A percentile compares a stretch with the other conserved stretches of the same genome.
phyloP scores from a whole-genome alignment of 1,140 invertebrate species.

The Cecropterus lyciades region DNA sequence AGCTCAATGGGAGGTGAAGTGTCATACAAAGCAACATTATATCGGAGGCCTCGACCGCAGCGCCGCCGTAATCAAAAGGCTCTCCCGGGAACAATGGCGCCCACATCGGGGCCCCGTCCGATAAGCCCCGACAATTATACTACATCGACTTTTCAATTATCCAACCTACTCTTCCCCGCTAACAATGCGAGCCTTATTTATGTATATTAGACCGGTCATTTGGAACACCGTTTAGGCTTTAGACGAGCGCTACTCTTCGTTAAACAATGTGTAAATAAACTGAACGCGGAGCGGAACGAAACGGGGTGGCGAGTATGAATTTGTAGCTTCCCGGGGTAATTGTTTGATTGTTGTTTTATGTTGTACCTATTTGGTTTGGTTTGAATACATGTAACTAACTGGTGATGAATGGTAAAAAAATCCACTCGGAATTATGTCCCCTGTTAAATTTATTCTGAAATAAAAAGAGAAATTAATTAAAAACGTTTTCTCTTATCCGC shows the following conservation, averaged over 20 bases:
- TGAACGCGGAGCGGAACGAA: conserved; percentile 15
- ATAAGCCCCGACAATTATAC: conserved; percentile 83
- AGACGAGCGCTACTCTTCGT: conserved; percentile 40
- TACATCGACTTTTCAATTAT: conserved; percentile 84
- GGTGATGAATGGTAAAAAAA: neutral
- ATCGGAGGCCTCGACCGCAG: conserved; percentile 66
- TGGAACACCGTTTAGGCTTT: conserved; percentile 67
- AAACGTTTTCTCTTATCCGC: no score
- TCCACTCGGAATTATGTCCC: no score
- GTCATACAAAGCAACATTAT: conserved; percentile 79
- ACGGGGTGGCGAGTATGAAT: conserved; percentile 30
- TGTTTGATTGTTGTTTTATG: conserved; percentile 31
- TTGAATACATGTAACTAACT: no score
- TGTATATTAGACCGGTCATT: conserved; percentile 81
- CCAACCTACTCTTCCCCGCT: conserved; percentile 69
- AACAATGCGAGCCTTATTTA: conserved; percentile 80
- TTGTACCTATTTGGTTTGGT: conserved; percentile 1
- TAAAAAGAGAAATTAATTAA: no score
- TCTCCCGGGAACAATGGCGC: conserved; percentile 79
- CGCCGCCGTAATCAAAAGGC: conserved; percentile 78
- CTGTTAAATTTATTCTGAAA: no score
- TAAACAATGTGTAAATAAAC: conserved; percentile 43
- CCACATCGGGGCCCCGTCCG: conserved; percentile 75
- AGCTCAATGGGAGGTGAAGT: conserved; percentile 72
- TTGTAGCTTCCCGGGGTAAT: conserved; percentile 25